These are phyloP conservation scores for Drosophila neocordata DNA, from an alignment of 1,140 invertebrate species.

Conservation along the genomic window DNA sequence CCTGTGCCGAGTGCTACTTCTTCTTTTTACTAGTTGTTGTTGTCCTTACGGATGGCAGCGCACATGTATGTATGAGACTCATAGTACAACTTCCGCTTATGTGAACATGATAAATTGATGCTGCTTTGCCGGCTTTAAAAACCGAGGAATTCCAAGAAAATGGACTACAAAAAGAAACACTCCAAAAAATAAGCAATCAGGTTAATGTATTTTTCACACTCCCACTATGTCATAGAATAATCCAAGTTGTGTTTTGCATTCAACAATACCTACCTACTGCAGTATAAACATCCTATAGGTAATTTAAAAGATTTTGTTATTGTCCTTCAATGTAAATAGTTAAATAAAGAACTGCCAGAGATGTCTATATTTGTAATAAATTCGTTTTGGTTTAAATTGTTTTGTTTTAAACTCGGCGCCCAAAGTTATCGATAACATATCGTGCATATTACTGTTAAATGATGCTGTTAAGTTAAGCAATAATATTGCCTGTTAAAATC, in stretches of 20 bases:
- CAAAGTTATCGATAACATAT: neutral
- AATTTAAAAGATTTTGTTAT: neutral
- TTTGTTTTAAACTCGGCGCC: neutral
- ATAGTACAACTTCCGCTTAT: constrained; percentile 69
- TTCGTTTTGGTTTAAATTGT: neutral
- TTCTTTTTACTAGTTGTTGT: constrained; percentile 39
- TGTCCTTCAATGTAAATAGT: neutral
- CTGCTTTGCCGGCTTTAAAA: constrained; percentile 1
- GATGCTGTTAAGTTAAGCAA: neutral
- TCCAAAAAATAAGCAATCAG: neutral
- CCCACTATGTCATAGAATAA: neutral
- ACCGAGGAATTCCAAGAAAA: neutral
- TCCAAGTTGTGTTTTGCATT: neutral
- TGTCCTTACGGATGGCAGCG: constrained; percentile 63
- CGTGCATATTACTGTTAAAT: neutral
- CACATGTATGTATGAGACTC: constrained; percentile 54
- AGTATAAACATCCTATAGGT: no score
- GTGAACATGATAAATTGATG: constrained; percentile 77
- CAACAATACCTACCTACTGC: no score
- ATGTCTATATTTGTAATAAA: no score
- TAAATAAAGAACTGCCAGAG: neutral
- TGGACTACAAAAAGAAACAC: neutral
- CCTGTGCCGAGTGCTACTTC: constrained; percentile 5
- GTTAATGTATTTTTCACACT: neutral
- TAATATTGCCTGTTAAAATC: no score